Evolutionary conservation across 1,140 invertebrate species (phyloP), one percentile per base, ranked within the genome.

Genomic region (Zaprionus ghesquierei): DNA sequence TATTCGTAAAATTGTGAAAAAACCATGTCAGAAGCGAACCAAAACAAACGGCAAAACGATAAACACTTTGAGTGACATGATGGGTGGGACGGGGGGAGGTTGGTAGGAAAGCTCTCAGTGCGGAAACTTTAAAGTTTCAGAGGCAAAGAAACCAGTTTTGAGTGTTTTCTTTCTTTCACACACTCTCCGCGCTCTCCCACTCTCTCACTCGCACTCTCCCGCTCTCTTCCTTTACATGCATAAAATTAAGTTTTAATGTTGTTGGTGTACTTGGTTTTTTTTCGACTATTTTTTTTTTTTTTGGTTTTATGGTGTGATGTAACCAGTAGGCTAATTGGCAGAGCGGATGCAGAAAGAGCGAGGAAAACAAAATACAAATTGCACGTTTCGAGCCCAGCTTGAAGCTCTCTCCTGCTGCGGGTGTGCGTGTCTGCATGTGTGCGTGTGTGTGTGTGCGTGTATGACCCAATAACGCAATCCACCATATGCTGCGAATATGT

Each of bases 221-320:
- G 18, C 15, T 35, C 23, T 18, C 13, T 41, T 29, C 23, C 25
- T 13, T 22, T 27, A 23, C 25, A 44, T 12, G 31, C 41, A 13
- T 35, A 49, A 58, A 41, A 10, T 31, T 23, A 15, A 60, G 33
- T 27, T 54, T 46, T 33, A 23, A 27, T 35, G 41, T 44, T 56
- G 46, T 46, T 53, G 54, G 44, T 68, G 66, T 62, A 59, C 49
- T 62, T 56, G 60, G 49, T 66, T 15, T 41, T 35, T 23, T 35
- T 23, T 44, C 25, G 56, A 75, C 55, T 84, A 66, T 53, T 69
- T 60, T 77, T 85, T 69, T 60, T 77, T 85, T 81, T 74, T 65
- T 77, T 80, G 64, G 53, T 81, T 77, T 81, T 79, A 73, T 79
- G 72, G 58, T 82, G 59, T 79, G 84, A 87, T 89, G 82, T 82